Conservation (phyloP, 2,888 invertebrate species). For the Yponomeuta sedellus region DNA sequence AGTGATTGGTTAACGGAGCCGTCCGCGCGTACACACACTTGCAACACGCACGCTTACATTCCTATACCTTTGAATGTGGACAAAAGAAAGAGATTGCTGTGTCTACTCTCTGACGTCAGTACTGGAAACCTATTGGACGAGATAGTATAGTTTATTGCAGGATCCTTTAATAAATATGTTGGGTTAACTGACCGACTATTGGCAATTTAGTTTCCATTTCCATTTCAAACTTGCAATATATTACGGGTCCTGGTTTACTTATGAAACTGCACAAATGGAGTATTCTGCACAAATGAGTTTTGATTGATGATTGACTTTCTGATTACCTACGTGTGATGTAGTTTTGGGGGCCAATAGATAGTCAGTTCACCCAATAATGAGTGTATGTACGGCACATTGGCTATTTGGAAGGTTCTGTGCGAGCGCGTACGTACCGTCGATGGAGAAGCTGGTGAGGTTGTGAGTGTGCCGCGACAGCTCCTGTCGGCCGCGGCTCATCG, state of each 20-base stretch:
- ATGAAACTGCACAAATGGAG: too few relatives aligned
- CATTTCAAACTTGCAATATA: background rate
- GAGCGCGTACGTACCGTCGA: conserved; percentile 51
- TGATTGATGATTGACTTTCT: background rate
- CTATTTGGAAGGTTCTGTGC: background rate
- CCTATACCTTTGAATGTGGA: conserved; percentile 73
- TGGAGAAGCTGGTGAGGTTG: conserved; percentile 60
- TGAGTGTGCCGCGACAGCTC: conserved; percentile 59
- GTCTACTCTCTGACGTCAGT: conserved; percentile 74
- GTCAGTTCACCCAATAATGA: background rate
- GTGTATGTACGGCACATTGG: background rate
- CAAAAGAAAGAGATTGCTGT: conserved; percentile 71
- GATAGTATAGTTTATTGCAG: conserved; percentile 7
- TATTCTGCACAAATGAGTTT: too few relatives aligned
- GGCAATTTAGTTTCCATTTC: background rate
- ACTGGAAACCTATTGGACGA: conserved; percentile 69
- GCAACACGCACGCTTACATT: conserved; percentile 69
- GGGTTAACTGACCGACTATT: background rate
- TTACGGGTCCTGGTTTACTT: too few relatives aligned
- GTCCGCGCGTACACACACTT: conserved; percentile 54
- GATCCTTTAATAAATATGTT: background rate
- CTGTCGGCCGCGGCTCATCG: conserved; percentile 77
- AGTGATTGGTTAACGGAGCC: conserved; percentile 25
- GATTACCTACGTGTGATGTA: background rate
- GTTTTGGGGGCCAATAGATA: background rate